phyloP scores from a whole-genome alignment of 2,888 invertebrate species.

The Volucella zonaria region DNA sequence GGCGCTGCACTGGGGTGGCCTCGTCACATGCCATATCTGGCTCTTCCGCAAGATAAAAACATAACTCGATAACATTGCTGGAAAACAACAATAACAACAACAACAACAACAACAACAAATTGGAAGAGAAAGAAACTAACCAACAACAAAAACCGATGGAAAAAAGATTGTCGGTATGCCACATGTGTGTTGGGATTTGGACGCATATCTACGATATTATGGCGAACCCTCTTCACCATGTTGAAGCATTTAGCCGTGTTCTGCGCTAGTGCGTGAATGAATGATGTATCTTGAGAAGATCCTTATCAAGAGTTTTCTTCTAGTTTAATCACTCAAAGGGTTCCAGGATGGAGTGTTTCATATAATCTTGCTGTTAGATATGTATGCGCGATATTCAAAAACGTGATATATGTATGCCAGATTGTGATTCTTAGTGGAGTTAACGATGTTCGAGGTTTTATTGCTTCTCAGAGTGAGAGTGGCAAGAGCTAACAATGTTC shows the following conservation, averaged over 20 bases:
- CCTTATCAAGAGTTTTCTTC: slow-evolving; percentile 65
- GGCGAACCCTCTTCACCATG: slow-evolving; percentile 48
- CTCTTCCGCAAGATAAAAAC: slow-evolving; percentile 73
- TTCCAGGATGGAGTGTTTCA: slow-evolving; percentile 32
- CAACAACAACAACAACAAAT: neutral
- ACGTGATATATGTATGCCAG: slow-evolving; percentile 50
- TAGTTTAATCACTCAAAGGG: slow-evolving; percentile 56
- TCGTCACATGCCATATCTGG: slow-evolving; percentile 71
- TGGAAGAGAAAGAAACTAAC: neutral
- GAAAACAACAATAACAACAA: slow-evolving; percentile 1
- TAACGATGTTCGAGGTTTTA: slow-evolving; percentile 6
- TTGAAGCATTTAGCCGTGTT: slow-evolving; percentile 45
- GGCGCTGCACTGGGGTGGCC: slow-evolving; percentile 67
- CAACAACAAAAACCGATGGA: slow-evolving; percentile 45
- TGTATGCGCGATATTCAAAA: slow-evolving; percentile 18
- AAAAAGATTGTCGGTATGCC: slow-evolving; percentile 67
- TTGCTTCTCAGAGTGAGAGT: neutral
- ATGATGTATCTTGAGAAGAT: slow-evolving; percentile 60
- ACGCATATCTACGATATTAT: slow-evolving; percentile 51
- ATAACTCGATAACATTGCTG: slow-evolving; percentile 60
- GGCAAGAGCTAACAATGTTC: too few species aligned
- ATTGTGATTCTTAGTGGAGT: slow-evolving; percentile 11
- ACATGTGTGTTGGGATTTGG: slow-evolving; percentile 53
- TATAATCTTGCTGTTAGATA: slow-evolving; percentile 52
- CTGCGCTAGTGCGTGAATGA: slow-evolving; percentile 36